Evolutionary conservation across 1,140 invertebrate species (phyloP), one percentile per base, ranked within the genome.

Genomic region (Leptinotarsa defecta): DNA sequence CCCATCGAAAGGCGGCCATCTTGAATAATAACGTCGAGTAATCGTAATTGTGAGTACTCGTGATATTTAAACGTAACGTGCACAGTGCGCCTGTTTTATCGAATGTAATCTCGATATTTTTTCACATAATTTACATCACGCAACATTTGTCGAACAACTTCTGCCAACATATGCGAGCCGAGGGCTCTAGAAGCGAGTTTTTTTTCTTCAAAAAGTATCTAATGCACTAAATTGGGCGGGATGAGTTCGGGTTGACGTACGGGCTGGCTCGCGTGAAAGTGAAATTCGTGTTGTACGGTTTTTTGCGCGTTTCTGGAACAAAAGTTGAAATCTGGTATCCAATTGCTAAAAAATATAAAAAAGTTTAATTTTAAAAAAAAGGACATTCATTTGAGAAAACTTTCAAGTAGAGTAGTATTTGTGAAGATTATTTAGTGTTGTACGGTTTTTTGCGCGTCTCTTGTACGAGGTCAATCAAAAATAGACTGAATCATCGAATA

Each of bases 51-150:
- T 63, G n/a, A 69, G 71, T 72, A 63, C 71, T 72, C 71, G 34
- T 72, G 71, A 72, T 72, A 72, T 72, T 64, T 63, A 22, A 72
- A 72, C 20, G n/a, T 57, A n/a, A 72, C 71, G 71, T 72, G 71
- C 71, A 72, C 71, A 63, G 2, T 19, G 15, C 48, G 52, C n/a
- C n/a, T 17, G 48, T 63, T 69, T 69, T 57, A 72, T 72, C 71
- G 52, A 57, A 72, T 24, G 20, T 62, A 63, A 72, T 63, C 48
- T 61, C 71, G 71, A 43, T 62, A 43, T 57, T 57, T 57, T 57
- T 57, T 72, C 48, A 63, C 49, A 61, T 43, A 72, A 72, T 72
- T 72, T 63, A 72, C 48, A 20, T 43, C 71, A 72, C 71, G 71
- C 71, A 62, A 72, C 52, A n/a, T 43, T 57, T 57, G 52, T 57